A percentile compares a stretch with the other conserved stretches of the same genome.
Evolutionary conservation across 2,113 vertebrate genomes (phyloP).

Genomic region (Oenanthe melanoleuca): DNA sequence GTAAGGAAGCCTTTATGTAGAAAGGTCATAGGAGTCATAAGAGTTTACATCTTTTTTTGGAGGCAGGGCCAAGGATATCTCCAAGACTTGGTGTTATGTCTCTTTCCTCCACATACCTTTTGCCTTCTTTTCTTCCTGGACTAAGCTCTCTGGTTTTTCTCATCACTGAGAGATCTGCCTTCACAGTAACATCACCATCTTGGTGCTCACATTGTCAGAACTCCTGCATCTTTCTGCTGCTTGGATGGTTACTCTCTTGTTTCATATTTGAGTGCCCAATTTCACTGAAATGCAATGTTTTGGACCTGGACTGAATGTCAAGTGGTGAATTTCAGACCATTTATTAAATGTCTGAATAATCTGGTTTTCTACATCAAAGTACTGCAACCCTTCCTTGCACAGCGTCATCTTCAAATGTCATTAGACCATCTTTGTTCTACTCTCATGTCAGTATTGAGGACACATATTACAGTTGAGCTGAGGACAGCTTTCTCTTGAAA

Average conservation of each 20-base stretch:
- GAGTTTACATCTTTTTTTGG: neutral
- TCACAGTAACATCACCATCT: neutral
- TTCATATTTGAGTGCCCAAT: neutral
- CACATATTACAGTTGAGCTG: neutral
- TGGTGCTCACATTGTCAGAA: neutral
- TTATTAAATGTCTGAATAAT: neutral
- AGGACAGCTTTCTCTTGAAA: neutral
- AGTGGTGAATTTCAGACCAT: neutral
- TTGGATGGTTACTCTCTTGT: neutral
- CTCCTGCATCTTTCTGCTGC: neutral
- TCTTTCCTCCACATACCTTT: neutral
- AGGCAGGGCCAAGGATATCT: neutral
- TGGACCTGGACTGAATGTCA: neutral
- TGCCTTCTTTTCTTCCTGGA: neutral
- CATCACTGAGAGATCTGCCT: neutral
- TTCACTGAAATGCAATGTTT: neutral
- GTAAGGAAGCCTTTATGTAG: neutral
- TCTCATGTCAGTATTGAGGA: neutral
- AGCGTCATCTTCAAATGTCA: neutral
- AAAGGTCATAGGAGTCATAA: neutral
- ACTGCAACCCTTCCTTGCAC: neutral
- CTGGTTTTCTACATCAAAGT: neutral
- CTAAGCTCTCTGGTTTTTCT: neutral
- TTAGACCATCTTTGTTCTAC: neutral
- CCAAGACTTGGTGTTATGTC: neutral